Evolutionary conservation across 2,797 vertebrate species (phyloP), one percentile per base, ranked within the genome.

Genomic region (Myioborus miniatus): DNA sequence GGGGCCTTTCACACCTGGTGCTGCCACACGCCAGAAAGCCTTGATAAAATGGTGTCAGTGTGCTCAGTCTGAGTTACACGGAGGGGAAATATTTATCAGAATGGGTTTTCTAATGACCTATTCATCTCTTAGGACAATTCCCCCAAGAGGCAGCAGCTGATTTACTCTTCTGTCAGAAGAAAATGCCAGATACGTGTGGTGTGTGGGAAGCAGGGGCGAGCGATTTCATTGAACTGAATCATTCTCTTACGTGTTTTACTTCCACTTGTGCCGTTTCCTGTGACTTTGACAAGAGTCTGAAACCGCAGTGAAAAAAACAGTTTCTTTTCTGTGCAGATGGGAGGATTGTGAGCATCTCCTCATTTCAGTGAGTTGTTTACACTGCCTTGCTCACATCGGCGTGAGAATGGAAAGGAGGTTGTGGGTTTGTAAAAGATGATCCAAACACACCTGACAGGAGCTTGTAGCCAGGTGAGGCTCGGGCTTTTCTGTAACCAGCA

Each of bases 361-460:
- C 46, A 2, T 32, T 17, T 58, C 11, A 26, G 30, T 1, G 0
- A 5, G 18, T 18, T 65, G 83, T 65, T 81, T 53, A 60, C 0
- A 1, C 12, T 0, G 0, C 8, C 29, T 29, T 10, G 0, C 36
- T 24, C 50, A 3, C 1, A 0, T 11, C 2, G 3, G 13, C 0
- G 0, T 2, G 34, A 77, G 58, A 58, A 10, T 21, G 23, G n/a
- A n/a, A 7, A 16, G 1, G 1, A 17, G 19, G 11, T 1, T 43
- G 47, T 16, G 29, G 15, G 10, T 19, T 26, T 62, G n/a, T 19
- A 9, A 16, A 21, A 58, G 39, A 8, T 12, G 8, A 62, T 39
- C 62, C 10, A 10, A 27, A 41, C 4, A n/a, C 29, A 10, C 14
- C 29, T 6, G 24, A 11, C 55, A 60, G n/a, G n/a, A 60, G 63